A percentile compares a stretch with the other conserved stretches of the same genome.
Evolutionary conservation across 2,113 vertebrate genomes (phyloP).

Genomic region (Phycodurus eques): DNA sequence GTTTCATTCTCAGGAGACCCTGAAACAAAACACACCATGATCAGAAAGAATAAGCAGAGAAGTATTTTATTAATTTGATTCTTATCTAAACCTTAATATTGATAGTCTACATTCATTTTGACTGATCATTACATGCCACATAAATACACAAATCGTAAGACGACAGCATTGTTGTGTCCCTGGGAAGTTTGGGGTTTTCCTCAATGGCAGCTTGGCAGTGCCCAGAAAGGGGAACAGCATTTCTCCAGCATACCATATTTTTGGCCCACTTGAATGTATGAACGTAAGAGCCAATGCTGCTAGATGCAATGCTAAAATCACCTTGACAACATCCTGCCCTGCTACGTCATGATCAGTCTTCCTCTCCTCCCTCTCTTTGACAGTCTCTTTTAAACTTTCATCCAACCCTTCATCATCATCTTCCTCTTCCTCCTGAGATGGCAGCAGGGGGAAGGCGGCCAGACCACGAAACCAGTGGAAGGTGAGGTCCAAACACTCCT

Average conservation of each 20-base stretch:
- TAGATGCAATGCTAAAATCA: slow-evolving; percentile 39
- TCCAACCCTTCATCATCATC: slow-evolving; percentile 75
- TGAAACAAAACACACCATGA: slow-evolving; percentile 42
- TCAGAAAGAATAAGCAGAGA: too few species aligned
- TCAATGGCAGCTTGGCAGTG: too few species aligned
- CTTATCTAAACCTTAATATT: too few species aligned
- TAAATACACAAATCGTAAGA: too few species aligned
- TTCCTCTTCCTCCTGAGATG: slow-evolving; percentile 77
- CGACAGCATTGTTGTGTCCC: too few species aligned
- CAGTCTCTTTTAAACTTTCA: slow-evolving; percentile 58
- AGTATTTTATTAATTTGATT: too few species aligned
- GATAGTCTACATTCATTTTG: neutral
- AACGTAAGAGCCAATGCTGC: neutral
- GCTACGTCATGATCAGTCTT: slow-evolving; percentile 84
- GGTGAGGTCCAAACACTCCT: slow-evolving; percentile 86
- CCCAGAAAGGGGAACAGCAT: too few species aligned
- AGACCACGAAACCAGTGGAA: slow-evolving; percentile 90
- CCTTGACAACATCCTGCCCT: slow-evolving; percentile 85
- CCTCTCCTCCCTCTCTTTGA: slow-evolving; percentile 79
- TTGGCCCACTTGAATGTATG: neutral
- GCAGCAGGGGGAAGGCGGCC: slow-evolving; percentile 80
- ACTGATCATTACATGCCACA: too few species aligned
- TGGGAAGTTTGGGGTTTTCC: too few species aligned
- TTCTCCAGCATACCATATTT: neutral
- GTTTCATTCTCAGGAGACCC: slow-evolving; percentile 89